phyloP scores from a whole-genome alignment of 2,797 vertebrate genomes.

The Hippoglossus hippoglossus region DNA sequence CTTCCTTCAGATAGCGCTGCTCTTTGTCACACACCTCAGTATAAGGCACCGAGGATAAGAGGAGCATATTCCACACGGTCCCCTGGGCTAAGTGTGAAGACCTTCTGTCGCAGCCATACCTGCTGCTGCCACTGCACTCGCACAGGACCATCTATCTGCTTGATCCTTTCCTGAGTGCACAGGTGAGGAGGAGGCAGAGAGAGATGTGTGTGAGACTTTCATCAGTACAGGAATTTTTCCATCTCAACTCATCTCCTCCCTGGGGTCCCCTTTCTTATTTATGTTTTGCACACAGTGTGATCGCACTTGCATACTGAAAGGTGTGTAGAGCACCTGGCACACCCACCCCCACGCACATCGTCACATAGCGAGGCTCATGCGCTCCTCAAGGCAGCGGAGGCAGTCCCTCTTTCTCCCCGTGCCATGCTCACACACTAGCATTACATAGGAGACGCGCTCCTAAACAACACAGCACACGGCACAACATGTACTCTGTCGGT shows the following conservation, averaged over 20 bases:
- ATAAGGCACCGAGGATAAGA: constrained; percentile 39
- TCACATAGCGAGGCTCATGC: constrained; percentile 16
- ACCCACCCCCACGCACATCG: constrained; percentile 39
- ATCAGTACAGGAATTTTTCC: constrained; percentile 80
- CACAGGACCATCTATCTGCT: constrained; percentile 68
- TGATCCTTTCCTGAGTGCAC: constrained; percentile 64
- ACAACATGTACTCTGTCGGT: constrained; percentile 50
- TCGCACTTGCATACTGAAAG: constrained; percentile 61
- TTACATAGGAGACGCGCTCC: constrained; percentile 44
- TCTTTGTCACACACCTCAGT: constrained; percentile 29
- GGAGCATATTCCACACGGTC: constrained; percentile 32
- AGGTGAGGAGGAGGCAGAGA: constrained; percentile 33
- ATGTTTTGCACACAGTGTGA: constrained; percentile 57
- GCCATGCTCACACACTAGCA: constrained; percentile 5
- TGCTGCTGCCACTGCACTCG: constrained; percentile 60
- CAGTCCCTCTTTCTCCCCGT: constrained; percentile 1
- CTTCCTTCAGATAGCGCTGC: constrained; percentile 2
- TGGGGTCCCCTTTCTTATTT: constrained; percentile 70
- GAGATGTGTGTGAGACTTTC: constrained; percentile 69
- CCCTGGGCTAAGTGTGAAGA: constrained; percentile 55
- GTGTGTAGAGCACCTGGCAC: constrained; percentile 51
- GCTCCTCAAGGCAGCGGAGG: constrained; percentile 29
- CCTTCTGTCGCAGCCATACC: constrained; percentile 63
- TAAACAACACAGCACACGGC: constrained; percentile 18
- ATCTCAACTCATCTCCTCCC: constrained; percentile 75